Evolutionary conservation across 2,888 invertebrate genomes (phyloP).

Genomic region (Apomyelois bistriatella): DNA sequence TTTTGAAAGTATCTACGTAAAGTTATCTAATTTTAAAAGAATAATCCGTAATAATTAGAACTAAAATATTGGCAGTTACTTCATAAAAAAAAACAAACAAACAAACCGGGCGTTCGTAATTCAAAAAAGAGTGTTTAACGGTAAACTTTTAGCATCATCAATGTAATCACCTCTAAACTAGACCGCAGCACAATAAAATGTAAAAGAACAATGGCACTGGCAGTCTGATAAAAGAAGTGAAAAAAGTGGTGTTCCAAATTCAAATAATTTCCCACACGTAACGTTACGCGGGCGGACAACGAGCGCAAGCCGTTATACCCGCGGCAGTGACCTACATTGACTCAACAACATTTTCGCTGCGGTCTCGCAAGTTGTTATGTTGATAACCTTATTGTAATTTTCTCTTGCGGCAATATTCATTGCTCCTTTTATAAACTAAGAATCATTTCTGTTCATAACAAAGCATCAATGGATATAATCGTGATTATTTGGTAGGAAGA

Average conservation of each 20-base stretch:
- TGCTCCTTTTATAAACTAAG: constrained; percentile 26
- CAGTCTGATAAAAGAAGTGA: constrained; percentile 58
- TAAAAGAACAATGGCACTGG: constrained; percentile 65
- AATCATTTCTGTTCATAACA: constrained; percentile 17
- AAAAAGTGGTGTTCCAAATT: constrained; percentile 70
- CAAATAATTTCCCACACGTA: constrained; percentile 80
- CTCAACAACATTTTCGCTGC: constrained; percentile 54
- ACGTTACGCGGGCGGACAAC: constrained; percentile 78
- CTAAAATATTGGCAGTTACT: not conserved
- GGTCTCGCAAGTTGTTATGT: constrained; percentile 48
- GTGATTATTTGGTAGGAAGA: constrained; percentile 6
- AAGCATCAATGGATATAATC: constrained; percentile 34
- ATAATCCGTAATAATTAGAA: too few species aligned
- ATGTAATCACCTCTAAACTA: constrained; percentile 50
- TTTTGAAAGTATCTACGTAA: too few species aligned
- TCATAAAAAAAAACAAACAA: constrained; percentile 2
- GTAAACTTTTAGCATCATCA: constrained; percentile 31
- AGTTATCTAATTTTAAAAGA: too few species aligned
- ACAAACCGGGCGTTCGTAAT: constrained; percentile 12
- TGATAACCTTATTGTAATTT: constrained; percentile 59
- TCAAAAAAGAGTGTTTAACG: constrained; percentile 26
- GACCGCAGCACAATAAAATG: constrained; percentile 56
- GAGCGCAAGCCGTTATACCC: constrained; percentile 75
- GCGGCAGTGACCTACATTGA: constrained; percentile 75
- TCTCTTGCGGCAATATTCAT: constrained; percentile 25